phyloP scores from a whole-genome alignment of 2,797 vertebrate genomes.

The Anniella stebbinsi region DNA sequence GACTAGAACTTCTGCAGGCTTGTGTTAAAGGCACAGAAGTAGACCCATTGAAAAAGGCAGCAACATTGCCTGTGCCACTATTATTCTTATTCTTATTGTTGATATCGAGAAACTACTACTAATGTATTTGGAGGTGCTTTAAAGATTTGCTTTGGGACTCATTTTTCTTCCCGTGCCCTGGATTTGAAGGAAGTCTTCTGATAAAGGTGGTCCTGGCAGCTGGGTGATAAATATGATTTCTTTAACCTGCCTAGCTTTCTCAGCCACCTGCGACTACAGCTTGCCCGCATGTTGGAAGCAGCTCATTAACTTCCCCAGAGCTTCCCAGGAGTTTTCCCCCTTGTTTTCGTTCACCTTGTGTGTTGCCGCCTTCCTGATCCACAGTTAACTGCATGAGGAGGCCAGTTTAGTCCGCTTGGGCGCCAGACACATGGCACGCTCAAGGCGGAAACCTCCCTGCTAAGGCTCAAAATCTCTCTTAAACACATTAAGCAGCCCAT shows the following conservation, averaged over 20 bases:
- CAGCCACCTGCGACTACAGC: conserved; percentile 80
- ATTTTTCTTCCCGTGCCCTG: conserved; percentile 63
- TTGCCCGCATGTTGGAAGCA: conserved; percentile 76
- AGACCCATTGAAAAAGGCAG: background rate
- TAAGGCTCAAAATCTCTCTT: conserved; percentile 88
- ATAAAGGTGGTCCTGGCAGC: conserved; percentile 79
- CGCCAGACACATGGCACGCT: conserved; percentile 73
- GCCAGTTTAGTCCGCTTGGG: conserved; percentile 71
- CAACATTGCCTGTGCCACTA: background rate
- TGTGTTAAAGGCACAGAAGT: background rate
- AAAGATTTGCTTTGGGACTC: conserved; percentile 54
- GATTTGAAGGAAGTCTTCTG: conserved; percentile 76
- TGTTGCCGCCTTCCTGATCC: conserved; percentile 76
- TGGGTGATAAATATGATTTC: conserved; percentile 84
- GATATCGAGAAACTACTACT: background rate
- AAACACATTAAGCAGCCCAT: conserved; percentile 93
- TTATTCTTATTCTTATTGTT: background rate
- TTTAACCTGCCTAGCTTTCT: conserved; percentile 82
- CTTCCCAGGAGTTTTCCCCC: conserved; percentile 79
- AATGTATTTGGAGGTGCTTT: conserved; percentile 43
- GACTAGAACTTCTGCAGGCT: background rate
- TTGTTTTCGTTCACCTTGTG: conserved; percentile 82
- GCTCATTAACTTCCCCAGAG: conserved; percentile 81
- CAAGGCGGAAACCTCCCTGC: conserved; percentile 81
- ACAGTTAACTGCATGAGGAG: conserved; percentile 68